These are phyloP conservation scores for Belonocnema kinseyi DNA, from an alignment of 1,140 invertebrate species.

Conservation along the genomic window DNA sequence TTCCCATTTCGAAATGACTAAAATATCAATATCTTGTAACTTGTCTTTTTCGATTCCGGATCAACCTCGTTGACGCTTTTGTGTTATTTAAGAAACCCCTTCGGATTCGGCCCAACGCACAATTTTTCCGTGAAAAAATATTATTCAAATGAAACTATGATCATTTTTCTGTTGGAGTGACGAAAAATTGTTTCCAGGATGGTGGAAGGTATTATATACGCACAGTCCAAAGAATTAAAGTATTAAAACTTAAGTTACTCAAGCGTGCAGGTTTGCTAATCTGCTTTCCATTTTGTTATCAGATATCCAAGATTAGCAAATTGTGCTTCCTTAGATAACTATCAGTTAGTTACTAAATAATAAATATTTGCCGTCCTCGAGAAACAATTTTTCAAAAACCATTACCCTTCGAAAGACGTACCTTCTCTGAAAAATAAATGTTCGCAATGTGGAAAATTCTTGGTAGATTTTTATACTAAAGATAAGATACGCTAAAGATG, in stretches of 20 bases:
- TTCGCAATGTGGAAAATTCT: too few species aligned
- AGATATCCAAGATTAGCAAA: constrained; percentile 16
- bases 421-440: too few species aligned
- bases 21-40: constrained; percentile 16
- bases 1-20: constrained; percentile 17
- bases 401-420: background rate
- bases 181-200: constrained; percentile 28
- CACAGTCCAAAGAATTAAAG: constrained; percentile 30
- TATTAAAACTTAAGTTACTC: constrained; percentile 28
- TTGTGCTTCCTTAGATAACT: constrained; percentile 31
- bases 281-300: background rate
- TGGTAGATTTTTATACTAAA: too few species aligned
- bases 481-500: too few species aligned
- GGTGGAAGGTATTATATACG: constrained; percentile 25
- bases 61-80: constrained; percentile 12
- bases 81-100: background rate
- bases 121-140: constrained; percentile 5
- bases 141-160: background rate
- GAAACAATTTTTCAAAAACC: constrained; percentile 19
- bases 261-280: constrained; percentile 27
- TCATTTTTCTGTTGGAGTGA: background rate
- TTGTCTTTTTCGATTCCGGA: background rate
- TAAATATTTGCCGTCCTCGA: constrained; percentile 21
- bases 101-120: constrained; percentile 25
- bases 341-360: constrained; percentile 24